Evolutionary conservation across 2,113 vertebrate species (phyloP), one percentile per base, ranked within the genome.

Genomic region (zebrafish (Danio rerio)): DNA sequence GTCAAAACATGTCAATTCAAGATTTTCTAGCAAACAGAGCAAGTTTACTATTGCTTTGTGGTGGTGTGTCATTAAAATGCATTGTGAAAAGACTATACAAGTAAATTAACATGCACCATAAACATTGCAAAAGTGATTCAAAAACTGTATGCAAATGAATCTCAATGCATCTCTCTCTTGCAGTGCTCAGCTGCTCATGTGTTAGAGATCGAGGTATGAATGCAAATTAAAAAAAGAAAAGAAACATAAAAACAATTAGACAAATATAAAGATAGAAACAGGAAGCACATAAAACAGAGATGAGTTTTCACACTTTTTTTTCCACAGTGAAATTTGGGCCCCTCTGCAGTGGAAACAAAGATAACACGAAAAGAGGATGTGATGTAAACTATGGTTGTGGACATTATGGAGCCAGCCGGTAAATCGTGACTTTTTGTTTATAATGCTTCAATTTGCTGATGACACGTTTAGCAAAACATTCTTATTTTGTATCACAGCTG

Each of bases 321-420:
- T 50, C 82, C 52, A 42, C 53, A 80, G 83, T 87, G 13, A 88
- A 66, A 56, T 90, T 91, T 76, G 88, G 88, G 1, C 21, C 78
- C 9, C 83, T 91, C 20, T 90, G 90, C 81, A 87, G 81, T 76
- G 84, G 84, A 13, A 88, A 91, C 77, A n/a, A 83, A 4, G 40
- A 7, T 9, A 91, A 91, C 65, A 16, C 0, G 1, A 83, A 47
- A 40, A 85, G 90, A 71, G 70, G 62, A 11, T 81, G 62, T 47
- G 90, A 91, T 43, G 0, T 0, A 2, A 69, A 42, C 20, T 77
- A 79, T 8, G 90, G 90, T 45, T 84, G 85, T 61, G 90, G 90
- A 40, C 3, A 62, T 0, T 90, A 86, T 5, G 88, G 88, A 9
- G 90, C 88, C 8, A 11, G 7, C 0, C 82, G 90, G 86, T 87